phyloP scores from a whole-genome alignment of 2,797 vertebrate genomes.

The Pipistrellus pygmaeus region DNA sequence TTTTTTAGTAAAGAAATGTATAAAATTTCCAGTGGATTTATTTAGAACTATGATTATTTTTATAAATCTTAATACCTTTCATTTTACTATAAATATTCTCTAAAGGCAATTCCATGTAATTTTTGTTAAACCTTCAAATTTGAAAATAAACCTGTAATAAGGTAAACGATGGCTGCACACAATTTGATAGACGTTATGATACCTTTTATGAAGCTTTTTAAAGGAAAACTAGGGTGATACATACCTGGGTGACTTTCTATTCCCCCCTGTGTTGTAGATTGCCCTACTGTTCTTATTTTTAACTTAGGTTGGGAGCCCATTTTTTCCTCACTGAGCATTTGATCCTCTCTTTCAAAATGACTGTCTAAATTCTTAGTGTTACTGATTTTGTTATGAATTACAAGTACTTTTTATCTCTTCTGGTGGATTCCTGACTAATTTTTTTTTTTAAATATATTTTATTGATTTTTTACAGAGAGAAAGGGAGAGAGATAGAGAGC shows the following conservation, averaged over 20 bases:
- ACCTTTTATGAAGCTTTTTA: not conserved
- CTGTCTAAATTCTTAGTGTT: not conserved
- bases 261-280: not conserved
- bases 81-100: slow-evolving; percentile 32
- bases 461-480: too few relatives aligned
- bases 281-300: not conserved
- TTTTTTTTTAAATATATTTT: too few relatives aligned
- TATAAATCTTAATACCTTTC: not conserved
- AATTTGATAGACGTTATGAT: not conserved
- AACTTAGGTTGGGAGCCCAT: not conserved
- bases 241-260: not conserved
- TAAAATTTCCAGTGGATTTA: not conserved
- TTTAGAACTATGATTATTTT: slow-evolving; percentile 11
- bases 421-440: not conserved
- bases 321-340: not conserved
- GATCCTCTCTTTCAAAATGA: not conserved
- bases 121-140: slow-evolving; percentile 20
- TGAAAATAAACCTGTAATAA: not conserved
- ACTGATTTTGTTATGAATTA: slow-evolving; percentile 40
- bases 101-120: not conserved
- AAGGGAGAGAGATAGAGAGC: too few relatives aligned
- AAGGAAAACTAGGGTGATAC: not conserved
- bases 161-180: not conserved
- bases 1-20: not conserved
- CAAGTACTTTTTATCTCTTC: not conserved